Evolutionary conservation across 2,797 vertebrate species (phyloP).

Genomic region (Cichlasoma orientale): DNA sequence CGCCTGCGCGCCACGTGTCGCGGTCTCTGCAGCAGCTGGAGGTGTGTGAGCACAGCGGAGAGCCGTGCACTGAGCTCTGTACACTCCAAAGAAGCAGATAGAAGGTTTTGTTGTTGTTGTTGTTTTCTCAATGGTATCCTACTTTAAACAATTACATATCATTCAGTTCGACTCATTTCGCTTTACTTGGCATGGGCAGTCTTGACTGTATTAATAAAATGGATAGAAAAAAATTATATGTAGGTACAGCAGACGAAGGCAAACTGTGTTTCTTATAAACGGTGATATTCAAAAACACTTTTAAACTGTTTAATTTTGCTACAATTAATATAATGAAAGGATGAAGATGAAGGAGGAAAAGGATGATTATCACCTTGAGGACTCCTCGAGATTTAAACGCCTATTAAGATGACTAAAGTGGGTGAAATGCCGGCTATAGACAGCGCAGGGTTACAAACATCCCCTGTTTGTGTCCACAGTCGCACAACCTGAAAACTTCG

Average conservation of each 20-base stretch:
- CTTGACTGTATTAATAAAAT: not conserved
- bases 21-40: constrained; percentile 79
- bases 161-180: not conserved
- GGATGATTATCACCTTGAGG: not conserved
- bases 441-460: constrained; percentile 11
- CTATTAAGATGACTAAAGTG: not conserved
- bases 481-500: constrained; percentile 6
- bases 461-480: not conserved
- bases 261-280: not conserved
- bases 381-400: not conserved
- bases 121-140: not conserved
- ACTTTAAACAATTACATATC: not conserved
- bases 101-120: not conserved
- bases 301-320: not conserved
- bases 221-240: not conserved
- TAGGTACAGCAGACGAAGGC: not conserved
- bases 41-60: constrained; percentile 53
- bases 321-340: not conserved
- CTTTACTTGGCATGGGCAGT: fast-evolving
- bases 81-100: fast-evolving
- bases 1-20: constrained; percentile 87
- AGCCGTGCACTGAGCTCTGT: not conserved
- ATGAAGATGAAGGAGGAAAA: not conserved
- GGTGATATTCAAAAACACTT: not conserved
- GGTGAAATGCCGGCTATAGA: not conserved